Conservation (phyloP, 1,140 invertebrate species). For the Phymastichus coffea region DNA sequence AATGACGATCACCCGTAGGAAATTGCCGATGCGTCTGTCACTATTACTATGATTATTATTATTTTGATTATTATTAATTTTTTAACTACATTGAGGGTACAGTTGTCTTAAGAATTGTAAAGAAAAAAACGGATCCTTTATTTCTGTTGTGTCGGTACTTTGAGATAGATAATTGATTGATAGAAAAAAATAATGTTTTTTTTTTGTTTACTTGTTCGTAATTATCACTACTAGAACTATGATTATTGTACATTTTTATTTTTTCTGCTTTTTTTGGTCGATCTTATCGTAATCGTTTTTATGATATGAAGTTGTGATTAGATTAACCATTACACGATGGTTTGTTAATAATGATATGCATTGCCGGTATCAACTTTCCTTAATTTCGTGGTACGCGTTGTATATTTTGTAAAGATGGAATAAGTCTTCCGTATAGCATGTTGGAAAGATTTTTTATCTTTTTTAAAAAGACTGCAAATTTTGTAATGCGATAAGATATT, state of each 20-base stretch:
- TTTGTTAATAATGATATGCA: slow-evolving; percentile 1
- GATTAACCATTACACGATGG: neutral
- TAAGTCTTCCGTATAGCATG: slow-evolving; percentile 24
- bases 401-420: too few relatives aligned
- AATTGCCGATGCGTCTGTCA: neutral
- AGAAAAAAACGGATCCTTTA: slow-evolving; percentile 21
- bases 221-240: too few relatives aligned
- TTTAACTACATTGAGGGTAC: slow-evolving; percentile 23
- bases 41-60: slow-evolving; percentile 1
- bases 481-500: slow-evolving; percentile 17
- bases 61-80: neutral
- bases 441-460: slow-evolving; percentile 16
- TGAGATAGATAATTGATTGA: slow-evolving; percentile 7
- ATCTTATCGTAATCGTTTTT: slow-evolving; percentile 16
- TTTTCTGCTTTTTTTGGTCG: slow-evolving; percentile 23
- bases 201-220: slow-evolving; percentile 26
- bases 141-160: slow-evolving; percentile 21
- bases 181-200: slow-evolving; percentile 12
- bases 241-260: slow-evolving; percentile 17
- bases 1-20: slow-evolving; percentile 7
- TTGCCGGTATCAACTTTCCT: neutral
- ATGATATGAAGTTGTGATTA: slow-evolving; percentile 4
- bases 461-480: slow-evolving; percentile 27
- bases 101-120: slow-evolving; percentile 23
- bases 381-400: slow-evolving; percentile 6